Base-by-base conservation (phyloP, 2,888 invertebrate species). In the Rapana venosa region DNA sequence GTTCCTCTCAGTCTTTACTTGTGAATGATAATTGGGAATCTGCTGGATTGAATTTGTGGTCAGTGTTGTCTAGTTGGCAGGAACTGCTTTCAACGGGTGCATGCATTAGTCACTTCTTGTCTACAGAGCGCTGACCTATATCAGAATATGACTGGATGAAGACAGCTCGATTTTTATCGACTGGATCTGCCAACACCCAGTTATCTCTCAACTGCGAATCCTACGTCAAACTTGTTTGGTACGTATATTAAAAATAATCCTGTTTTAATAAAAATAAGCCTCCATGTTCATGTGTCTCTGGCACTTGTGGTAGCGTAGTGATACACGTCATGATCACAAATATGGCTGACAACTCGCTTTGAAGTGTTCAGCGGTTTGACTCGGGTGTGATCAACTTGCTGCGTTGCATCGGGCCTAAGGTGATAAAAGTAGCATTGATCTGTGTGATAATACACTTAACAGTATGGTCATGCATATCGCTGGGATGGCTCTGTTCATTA, bases 331-430 rank as follows among this genome's bases (percentile, higher is more conserved):
- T 79, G 77, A 79, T 58, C 56, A 66, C 74, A 74, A 89, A 89
- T 85, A 89, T 89, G 89, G 89, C 89, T 89, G 89, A 89, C 89
- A 56, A 89, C 47, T 89, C 13, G 66, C 30, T 15, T 84, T 85
- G 89, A 89, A 85, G 26, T 70, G 15, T n/a, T 66, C 66, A 86
- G 86, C 58, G 22, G 81, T 83, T 83, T 47, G 81, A 74, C 22
- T 26, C 22, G 26, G 36, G 81, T 83, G 47, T 83, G 36, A 32
- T 83, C 26, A 32, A 79, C 32, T 47, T 47, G 47, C 47, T 79
- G 32, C 36, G 26, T 26, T 47, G 30, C 47, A 47, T 47, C 47
- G 47, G 47, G 8, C 36, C 5, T 26, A 47, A 83, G 47, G 81
- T 83, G 81, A 83, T 22, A 83, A 74, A 30, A 74, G 26, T 30